Evolutionary conservation across 2,113 vertebrate genomes (phyloP).

Genomic region (Capreolus pygargus): DNA sequence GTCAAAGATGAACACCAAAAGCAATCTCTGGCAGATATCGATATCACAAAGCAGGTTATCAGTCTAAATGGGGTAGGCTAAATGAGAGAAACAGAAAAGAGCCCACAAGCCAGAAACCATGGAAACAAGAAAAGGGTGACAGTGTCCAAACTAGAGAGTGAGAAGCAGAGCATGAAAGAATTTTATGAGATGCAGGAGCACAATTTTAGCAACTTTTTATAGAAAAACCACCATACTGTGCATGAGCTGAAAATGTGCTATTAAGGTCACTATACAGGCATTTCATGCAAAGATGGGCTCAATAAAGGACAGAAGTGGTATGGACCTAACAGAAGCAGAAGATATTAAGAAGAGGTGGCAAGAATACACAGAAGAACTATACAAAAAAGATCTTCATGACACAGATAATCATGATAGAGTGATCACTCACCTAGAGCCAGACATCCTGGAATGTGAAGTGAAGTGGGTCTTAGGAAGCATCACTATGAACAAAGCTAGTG

Average conservation of each 20-base stretch:
- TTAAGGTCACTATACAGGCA: not conserved
- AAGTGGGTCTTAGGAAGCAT: not conserved
- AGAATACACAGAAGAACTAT: not conserved
- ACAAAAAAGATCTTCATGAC: accelerated
- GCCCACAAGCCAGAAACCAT: not conserved
- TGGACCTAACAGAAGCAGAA: not conserved
- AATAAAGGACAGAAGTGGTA: not conserved
- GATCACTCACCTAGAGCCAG: not conserved
- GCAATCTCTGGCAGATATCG: not conserved
- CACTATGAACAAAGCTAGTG: not conserved
- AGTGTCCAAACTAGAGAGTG: not conserved
- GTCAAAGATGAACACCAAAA: not conserved
- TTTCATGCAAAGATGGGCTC: not conserved
- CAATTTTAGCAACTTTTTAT: not conserved
- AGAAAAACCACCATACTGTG: not conserved
- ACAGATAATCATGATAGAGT: not conserved
- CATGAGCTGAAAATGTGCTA: not conserved
- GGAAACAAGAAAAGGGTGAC: not conserved
- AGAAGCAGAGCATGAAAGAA: not conserved
- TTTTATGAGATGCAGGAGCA: not conserved
- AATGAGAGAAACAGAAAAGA: not conserved
- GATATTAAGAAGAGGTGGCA: not conserved
- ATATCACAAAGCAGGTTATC: not conserved
- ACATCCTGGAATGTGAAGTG: not conserved
- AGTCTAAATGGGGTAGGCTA: not conserved